These are phyloP conservation scores for Tolmerus cingulatus DNA, from an alignment of 2,888 invertebrate species.

Conservation along the genomic window DNA sequence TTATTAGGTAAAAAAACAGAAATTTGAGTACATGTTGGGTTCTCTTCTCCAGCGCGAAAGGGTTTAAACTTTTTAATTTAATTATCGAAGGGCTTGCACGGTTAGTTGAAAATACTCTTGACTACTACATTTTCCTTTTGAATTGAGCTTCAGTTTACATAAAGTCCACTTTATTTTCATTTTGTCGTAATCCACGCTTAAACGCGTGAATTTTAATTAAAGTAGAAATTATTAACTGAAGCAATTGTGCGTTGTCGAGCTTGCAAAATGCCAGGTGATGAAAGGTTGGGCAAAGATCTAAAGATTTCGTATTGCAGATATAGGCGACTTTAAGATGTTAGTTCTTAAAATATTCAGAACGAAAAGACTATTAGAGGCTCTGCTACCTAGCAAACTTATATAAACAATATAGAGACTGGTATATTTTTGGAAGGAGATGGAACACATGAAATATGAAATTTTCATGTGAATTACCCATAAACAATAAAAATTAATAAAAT, in stretches of 20 bases:
- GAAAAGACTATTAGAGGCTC: neutral
- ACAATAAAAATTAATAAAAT: neutral
- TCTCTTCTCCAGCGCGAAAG: neutral
- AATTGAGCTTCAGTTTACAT: neutral
- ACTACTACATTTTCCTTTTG: neutral
- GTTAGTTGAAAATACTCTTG: neutral
- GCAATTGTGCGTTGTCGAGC: neutral
- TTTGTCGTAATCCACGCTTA: neutral
- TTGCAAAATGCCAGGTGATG: neutral
- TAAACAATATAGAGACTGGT: neutral
- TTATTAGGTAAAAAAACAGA: neutral
- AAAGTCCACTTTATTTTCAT: neutral
- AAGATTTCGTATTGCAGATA: neutral
- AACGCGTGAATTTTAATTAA: neutral
- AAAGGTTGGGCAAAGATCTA: neutral
- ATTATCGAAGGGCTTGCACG: neutral
- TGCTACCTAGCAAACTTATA: neutral
- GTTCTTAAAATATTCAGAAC: neutral
- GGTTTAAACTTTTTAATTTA: neutral
- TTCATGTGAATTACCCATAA: neutral
- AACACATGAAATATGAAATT: neutral
- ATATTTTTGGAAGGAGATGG: neutral
- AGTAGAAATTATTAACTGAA: neutral
- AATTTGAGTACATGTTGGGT: neutral
- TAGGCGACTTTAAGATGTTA: neutral